A percentile compares a stretch with the other conserved stretches of the same genome.
Evolutionary conservation across 1,140 invertebrate species (phyloP).

Genomic region (Camponotus vicinus): DNA sequence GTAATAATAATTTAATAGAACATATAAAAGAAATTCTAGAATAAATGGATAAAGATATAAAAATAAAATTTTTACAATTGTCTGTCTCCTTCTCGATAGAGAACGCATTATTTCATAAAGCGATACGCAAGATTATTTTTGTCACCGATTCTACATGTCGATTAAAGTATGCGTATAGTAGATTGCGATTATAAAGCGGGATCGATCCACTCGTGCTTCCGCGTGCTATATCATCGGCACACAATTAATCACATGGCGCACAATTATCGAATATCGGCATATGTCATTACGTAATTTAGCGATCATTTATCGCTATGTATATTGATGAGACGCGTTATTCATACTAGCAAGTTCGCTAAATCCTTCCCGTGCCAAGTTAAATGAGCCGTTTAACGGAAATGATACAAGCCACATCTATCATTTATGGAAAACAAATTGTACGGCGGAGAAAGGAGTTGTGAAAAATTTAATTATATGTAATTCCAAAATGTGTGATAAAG

Average conservation of each 20-base stretch:
- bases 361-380: neutral
- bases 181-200: slow-evolving; percentile 39
- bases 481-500: neutral
- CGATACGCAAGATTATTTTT: slow-evolving; percentile 8
- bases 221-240: slow-evolving; percentile 16
- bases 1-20: too few relatives aligned
- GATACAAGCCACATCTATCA: neutral
- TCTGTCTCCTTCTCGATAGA: neutral
- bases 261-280: slow-evolving; percentile 47
- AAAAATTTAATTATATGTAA: too few relatives aligned
- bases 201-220: slow-evolving; percentile 48
- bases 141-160: neutral
- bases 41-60: too few relatives aligned
- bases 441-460: neutral
- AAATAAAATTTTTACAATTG: too few relatives aligned
- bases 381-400: neutral
- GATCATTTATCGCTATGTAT: slow-evolving; percentile 52
- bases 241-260: slow-evolving; percentile 28
- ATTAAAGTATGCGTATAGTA: neutral
- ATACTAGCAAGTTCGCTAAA: neutral
- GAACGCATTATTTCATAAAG: neutral
- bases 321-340: slow-evolving; percentile 26
- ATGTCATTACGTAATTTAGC: slow-evolving; percentile 43
- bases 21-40: too few relatives aligned
- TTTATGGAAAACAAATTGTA: neutral